Evolutionary conservation across 2,888 invertebrate species (phyloP).

Genomic region (Latheticus oryzae): DNA sequence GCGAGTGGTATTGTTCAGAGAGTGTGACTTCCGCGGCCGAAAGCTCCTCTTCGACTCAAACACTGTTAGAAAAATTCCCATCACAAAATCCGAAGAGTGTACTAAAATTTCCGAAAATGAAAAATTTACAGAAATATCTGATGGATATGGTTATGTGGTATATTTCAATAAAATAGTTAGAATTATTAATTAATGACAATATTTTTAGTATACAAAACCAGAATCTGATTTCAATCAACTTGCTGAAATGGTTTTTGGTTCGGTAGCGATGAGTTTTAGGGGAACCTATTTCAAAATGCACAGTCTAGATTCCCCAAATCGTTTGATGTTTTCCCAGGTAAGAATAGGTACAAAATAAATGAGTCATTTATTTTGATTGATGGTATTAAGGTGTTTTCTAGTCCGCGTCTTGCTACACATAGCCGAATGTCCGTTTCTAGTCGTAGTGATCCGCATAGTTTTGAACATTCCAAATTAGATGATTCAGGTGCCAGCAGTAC

Average conservation of each 20-base stretch:
- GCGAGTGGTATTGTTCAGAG: conserved; percentile 84
- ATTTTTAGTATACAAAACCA: conserved; percentile 73
- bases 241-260: conserved; percentile 94
- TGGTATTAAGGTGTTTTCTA: conserved; percentile 58
- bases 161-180: neutral
- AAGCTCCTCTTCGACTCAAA: conserved; percentile 87
- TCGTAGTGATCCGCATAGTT: conserved; percentile 51
- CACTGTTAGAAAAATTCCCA: conserved; percentile 68
- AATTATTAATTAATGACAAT: neutral
- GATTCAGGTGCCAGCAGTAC: conserved; percentile 60
- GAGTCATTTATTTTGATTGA: conserved; percentile 17
- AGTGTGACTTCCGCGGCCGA: conserved; percentile 85
- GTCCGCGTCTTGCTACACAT: conserved; percentile 54
- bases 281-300: conserved; percentile 90
- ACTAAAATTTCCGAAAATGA: conserved; percentile 37
- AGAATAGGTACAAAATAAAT: conserved; percentile 32
- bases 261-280: conserved; percentile 88
- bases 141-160: conserved; percentile 76
- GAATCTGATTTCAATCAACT: conserved; percentile 77
- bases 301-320: conserved; percentile 65
- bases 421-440: conserved; percentile 53
- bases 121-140: conserved; percentile 72
- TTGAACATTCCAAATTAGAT: conserved; percentile 58
- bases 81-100: conserved; percentile 39
- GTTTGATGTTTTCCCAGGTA: conserved; percentile 68